Evolutionary conservation across 2,797 vertebrate genomes (phyloP).

Genomic region (Coendou prehensilis): DNA sequence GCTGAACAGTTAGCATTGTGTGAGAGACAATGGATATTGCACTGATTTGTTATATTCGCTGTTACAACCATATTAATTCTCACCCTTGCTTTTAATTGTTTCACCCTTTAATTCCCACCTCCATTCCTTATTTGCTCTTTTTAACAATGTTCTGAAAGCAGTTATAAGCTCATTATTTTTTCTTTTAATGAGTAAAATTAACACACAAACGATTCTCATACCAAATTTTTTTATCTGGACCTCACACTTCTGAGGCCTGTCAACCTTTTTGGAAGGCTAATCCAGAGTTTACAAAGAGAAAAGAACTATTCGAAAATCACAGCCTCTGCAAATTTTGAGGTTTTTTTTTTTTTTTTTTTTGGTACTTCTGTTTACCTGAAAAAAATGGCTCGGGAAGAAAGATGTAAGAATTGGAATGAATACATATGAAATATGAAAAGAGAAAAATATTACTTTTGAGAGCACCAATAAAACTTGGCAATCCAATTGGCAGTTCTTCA

Average conservation of each 20-base stretch:
- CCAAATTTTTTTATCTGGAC: neutral
- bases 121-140: constrained; percentile 85
- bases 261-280: neutral
- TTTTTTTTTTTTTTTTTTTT: neutral
- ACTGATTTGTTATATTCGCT: constrained; percentile 51
- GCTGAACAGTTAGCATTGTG: neutral
- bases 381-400: neutral
- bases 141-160: constrained; percentile 81
- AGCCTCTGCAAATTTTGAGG: neutral
- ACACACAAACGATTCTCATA: neutral
- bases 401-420: neutral
- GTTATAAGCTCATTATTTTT: constrained; percentile 86
- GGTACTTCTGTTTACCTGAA: neutral
- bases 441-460: constrained; percentile 28
- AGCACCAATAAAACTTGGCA: neutral
- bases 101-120: constrained; percentile 83
- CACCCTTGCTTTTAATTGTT: constrained; percentile 71
- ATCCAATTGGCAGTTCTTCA: neutral
- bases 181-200: neutral
- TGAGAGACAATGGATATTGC: neutral
- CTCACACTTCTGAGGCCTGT: neutral
- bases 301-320: neutral
- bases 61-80: constrained; percentile 75
- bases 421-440: constrained; percentile 5
- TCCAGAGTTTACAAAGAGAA: neutral